These are phyloP conservation scores for Drosophila prolongata DNA, from an alignment of 2,888 invertebrate genomes.

Conservation along the genomic window DNA sequence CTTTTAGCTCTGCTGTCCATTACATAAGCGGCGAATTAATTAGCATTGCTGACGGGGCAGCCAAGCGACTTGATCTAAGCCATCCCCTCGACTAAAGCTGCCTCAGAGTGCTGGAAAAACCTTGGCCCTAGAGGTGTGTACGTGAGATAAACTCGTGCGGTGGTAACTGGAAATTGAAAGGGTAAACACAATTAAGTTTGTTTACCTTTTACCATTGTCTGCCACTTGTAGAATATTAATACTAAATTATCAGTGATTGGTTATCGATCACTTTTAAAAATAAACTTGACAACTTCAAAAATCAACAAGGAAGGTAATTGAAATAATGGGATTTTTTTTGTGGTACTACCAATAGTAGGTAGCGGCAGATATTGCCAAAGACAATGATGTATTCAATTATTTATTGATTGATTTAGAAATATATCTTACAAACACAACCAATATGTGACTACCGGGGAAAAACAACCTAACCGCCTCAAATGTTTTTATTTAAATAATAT, in stretches of 20 bases:
- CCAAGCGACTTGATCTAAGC: constrained; percentile 32
- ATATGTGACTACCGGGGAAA: too few relatives aligned
- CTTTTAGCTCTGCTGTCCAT: constrained; percentile 19
- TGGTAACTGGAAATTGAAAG: constrained; percentile 20
- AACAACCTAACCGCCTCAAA: too few relatives aligned
- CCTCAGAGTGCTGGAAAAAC: constrained; percentile 13
- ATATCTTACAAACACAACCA: too few relatives aligned
- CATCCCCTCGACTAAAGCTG: constrained; percentile 19
- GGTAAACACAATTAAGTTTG: background rate
- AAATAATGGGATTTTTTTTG: too few relatives aligned
- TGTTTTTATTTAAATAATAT: too few relatives aligned
- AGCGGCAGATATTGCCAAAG: too few relatives aligned
- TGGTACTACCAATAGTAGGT: too few relatives aligned
- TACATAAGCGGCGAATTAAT: constrained; percentile 47
- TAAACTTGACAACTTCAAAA: background rate
- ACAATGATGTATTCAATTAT: too few relatives aligned
- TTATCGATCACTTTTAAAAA: background rate
- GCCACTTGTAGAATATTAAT: background rate
- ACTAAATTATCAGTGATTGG: background rate
- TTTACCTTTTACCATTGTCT: background rate
- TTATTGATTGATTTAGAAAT: too few relatives aligned
- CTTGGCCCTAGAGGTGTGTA: constrained; percentile 30
- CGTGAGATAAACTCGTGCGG: constrained; percentile 29
- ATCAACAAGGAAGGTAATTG: too few relatives aligned
- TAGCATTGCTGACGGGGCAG: constrained; percentile 41